Conservation (phyloP, 2,113 vertebrate species). For the Meriones unguiculatus region DNA sequence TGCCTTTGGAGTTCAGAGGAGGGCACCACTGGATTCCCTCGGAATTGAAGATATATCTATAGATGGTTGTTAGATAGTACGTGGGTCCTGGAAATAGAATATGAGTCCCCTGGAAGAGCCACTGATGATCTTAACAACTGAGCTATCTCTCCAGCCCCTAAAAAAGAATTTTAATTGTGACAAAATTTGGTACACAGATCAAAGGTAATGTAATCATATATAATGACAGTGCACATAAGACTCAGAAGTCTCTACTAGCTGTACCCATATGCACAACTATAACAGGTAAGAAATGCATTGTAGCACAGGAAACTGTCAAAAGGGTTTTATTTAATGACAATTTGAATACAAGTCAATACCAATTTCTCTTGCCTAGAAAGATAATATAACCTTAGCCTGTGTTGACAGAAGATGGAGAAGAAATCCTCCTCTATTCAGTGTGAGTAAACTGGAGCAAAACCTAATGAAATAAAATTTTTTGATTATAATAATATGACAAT, state of each 20-base stretch:
- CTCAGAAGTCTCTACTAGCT: background rate
- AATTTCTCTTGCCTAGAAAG: slow-evolving; percentile 17
- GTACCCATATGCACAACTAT: background rate
- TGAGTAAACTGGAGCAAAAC: background rate
- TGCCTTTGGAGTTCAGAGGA: background rate
- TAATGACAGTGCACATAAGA: background rate
- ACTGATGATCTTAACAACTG: background rate
- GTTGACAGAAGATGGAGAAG: background rate
- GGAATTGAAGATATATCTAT: no score
- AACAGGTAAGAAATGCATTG: background rate
- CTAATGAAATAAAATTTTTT: background rate
- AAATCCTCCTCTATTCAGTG: background rate
- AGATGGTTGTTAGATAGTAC: background rate
- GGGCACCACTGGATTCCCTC: no score
- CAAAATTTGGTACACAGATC: background rate
- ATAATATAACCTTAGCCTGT: background rate
- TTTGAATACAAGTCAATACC: background rate
- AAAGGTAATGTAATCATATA: background rate
- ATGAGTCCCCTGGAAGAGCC: background rate
- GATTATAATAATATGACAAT: background rate
- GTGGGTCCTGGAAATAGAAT: background rate
- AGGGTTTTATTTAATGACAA: background rate
- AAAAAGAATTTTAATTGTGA: background rate
- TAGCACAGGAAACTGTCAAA: slow-evolving; percentile 30
- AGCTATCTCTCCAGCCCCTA: background rate